phyloP scores from a whole-genome alignment of 1,140 invertebrate genomes.

The Atopsyche davidsoni region DNA sequence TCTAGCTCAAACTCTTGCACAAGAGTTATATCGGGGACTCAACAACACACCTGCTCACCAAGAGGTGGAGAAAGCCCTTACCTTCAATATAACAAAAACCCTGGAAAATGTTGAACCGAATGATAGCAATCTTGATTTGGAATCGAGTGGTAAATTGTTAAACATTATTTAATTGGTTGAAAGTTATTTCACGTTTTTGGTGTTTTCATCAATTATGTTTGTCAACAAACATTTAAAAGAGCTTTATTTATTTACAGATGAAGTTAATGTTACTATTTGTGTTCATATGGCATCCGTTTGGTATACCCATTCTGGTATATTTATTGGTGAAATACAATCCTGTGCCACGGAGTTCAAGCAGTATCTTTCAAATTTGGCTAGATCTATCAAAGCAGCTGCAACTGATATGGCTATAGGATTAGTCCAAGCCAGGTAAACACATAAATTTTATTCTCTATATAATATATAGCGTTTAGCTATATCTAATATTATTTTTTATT shows the following conservation, averaged over 20 bases:
- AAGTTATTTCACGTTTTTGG: neutral
- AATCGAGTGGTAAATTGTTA: constrained; percentile 7
- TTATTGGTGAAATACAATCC: constrained; percentile 78
- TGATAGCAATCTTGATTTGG: constrained; percentile 5
- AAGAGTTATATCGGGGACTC: constrained; percentile 47
- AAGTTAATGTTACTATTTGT: constrained; percentile 46
- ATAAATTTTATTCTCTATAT: neutral
- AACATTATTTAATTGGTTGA: neutral
- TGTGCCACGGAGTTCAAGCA: constrained; percentile 70
- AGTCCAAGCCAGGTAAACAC: constrained; percentile 60
- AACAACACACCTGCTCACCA: constrained; percentile 31
- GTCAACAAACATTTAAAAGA: too few relatives aligned
- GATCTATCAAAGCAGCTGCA: constrained; percentile 81
- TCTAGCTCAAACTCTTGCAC: constrained; percentile 34
- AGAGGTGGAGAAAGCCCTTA: constrained; percentile 56
- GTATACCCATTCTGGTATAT: constrained; percentile 84
- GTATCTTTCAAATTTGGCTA: constrained; percentile 65
- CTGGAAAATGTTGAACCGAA: constrained; percentile 34
- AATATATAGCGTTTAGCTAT: neutral
- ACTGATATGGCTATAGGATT: constrained; percentile 90
- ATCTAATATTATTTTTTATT: constrained; percentile 8
- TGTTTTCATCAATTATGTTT: constrained; percentile 1
- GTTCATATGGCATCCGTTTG: constrained; percentile 86
- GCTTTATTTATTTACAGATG: constrained; percentile 27
- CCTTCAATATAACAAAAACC: constrained; percentile 55